Conservation (phyloP, 2,888 invertebrate genomes). For the Gryllus longicercus region DNA sequence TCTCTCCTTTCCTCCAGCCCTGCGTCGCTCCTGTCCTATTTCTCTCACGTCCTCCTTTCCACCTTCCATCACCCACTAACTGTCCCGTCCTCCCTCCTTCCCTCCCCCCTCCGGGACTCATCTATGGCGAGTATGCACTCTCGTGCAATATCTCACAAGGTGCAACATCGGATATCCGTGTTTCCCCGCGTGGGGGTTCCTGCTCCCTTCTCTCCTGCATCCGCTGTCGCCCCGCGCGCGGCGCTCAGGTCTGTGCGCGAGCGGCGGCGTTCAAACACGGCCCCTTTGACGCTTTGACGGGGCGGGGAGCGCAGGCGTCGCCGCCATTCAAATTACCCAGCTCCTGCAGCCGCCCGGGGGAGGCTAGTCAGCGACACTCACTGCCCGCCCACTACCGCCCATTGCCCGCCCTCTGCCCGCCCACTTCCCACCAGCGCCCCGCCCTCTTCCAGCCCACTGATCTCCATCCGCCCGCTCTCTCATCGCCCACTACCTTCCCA, state of each 20-base stretch:
- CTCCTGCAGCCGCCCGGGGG: neutral
- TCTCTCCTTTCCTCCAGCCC: too few species aligned
- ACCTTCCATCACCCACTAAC: too few species aligned
- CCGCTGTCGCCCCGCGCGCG: neutral
- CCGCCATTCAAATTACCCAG: neutral
- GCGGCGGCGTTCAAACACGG: neutral
- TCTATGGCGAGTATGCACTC: neutral
- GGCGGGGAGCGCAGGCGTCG: neutral
- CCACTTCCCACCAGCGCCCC: neutral
- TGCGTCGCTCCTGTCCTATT: too few species aligned
- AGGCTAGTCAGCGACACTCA: neutral
- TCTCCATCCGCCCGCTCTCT: neutral
- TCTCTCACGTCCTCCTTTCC: too few species aligned
- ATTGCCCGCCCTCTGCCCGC: neutral
- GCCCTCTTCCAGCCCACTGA: neutral
- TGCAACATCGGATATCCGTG: neutral
- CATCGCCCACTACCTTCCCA: neutral
- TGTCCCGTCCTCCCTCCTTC: neutral
- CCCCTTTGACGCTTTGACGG: constrained; percentile 10
- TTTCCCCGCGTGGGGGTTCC: neutral
- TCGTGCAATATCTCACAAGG: neutral
- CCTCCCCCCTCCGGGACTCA: neutral
- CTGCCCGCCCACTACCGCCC: neutral
- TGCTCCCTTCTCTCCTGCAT: neutral
- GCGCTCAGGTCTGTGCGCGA: neutral